These are phyloP conservation scores for Campopleginae sp. DNA, from an alignment of 2,888 invertebrate genomes.

Conservation along the genomic window DNA sequence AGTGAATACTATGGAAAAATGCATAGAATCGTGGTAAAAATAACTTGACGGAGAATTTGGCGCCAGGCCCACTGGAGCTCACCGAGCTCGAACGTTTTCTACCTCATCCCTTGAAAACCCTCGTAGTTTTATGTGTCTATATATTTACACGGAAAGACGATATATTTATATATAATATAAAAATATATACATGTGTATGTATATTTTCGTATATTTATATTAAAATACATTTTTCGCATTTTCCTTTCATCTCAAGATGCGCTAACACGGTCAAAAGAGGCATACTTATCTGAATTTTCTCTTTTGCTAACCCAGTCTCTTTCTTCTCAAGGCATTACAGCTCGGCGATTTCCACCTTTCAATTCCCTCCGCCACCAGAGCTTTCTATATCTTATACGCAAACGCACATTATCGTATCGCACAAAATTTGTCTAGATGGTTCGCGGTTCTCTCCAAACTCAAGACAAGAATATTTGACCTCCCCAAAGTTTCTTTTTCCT, in stretches of 20 bases:
- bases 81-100: constrained; percentile 65
- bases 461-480: constrained; percentile 25
- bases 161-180: background rate
- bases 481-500: constrained; percentile 20
- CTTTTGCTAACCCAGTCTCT: constrained; percentile 1
- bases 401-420: constrained; percentile 61
- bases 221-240: constrained; percentile 67
- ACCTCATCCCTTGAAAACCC: constrained; percentile 42
- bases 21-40: constrained; percentile 70
- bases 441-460: constrained; percentile 21
- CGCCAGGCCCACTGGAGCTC: constrained; percentile 68
- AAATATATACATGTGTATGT: background rate
- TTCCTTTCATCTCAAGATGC: constrained; percentile 32
- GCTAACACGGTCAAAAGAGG: constrained; percentile 49
- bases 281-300: constrained; percentile 39
- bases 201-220: constrained; percentile 52
- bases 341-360: constrained; percentile 40
- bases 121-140: constrained; percentile 5
- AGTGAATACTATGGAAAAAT: constrained; percentile 64
- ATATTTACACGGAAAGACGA: background rate
- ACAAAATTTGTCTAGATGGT: constrained; percentile 64
- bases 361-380: constrained; percentile 39
- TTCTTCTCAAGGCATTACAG: constrained; percentile 21
- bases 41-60: constrained; percentile 71
- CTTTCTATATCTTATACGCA: constrained; percentile 37